Evolutionary conservation across 2,888 invertebrate species (phyloP).

Genomic region (Timema cristinae): DNA sequence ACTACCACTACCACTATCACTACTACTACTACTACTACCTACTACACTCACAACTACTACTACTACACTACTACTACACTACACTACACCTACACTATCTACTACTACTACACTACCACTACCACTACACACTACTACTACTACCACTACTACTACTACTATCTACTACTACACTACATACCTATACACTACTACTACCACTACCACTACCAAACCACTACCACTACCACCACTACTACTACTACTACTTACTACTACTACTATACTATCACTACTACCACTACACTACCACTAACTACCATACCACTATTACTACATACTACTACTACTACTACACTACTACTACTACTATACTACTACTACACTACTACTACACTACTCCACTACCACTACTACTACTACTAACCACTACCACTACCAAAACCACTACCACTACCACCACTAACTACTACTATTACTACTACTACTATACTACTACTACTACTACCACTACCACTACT

Average conservation of each 20-base stretch:
- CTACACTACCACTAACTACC: neutral
- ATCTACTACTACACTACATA: neutral
- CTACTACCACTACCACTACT: neutral
- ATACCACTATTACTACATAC: neutral
- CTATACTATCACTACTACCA: neutral
- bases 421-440: neutral
- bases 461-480: too few species aligned
- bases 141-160: neutral
- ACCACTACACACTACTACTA: neutral
- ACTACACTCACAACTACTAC: neutral
- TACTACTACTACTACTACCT: slow-evolving; percentile 3
- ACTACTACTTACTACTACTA: neutral
- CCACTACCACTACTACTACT: neutral
- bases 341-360: neutral
- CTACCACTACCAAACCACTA: neutral
- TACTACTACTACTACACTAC: neutral
- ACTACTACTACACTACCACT: neutral
- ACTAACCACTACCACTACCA: neutral
- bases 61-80: slow-evolving; percentile 5
- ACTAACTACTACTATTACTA: neutral
- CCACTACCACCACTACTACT: slow-evolving; percentile 5
- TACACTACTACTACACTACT: neutral
- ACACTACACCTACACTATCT: neutral
- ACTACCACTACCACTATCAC: slow-evolving; percentile 1
- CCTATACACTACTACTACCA: neutral